phyloP scores from a whole-genome alignment of 2,113 vertebrate genomes.

The Stercorarius parasiticus region DNA sequence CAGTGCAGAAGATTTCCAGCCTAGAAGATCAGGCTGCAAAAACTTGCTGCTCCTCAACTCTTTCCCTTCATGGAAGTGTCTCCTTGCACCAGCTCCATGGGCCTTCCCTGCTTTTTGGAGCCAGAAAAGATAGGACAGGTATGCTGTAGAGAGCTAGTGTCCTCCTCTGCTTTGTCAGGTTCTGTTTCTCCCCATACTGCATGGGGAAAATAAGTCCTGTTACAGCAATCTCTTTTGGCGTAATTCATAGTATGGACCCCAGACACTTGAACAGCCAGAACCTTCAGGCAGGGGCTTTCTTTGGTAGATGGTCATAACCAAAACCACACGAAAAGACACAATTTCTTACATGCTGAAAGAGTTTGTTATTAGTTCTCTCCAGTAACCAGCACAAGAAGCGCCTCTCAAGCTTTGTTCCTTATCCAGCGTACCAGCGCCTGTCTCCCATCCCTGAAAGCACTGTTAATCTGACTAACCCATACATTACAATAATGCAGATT shows the following conservation, averaged over 20 bases:
- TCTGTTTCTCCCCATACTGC: not conserved
- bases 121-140: not conserved
- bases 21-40: not conserved
- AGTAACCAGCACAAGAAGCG: not conserved
- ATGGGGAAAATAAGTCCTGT: not conserved
- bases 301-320: not conserved
- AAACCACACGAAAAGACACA: not conserved
- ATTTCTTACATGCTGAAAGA: not conserved
- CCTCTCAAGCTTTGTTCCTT: not conserved
- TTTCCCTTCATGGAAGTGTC: not conserved
- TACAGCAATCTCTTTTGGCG: not conserved
- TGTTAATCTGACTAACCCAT: not conserved
- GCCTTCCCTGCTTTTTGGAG: not conserved
- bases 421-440: accelerated
- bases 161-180: not conserved
- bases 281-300: not conserved
- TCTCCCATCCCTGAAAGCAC: not conserved
- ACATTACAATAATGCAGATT: not conserved
- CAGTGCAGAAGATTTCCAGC: not conserved
- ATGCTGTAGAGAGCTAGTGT: not conserved
- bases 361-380: not conserved
- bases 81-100: not conserved
- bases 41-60: not conserved
- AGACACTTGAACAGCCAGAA: not conserved
- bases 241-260: not conserved